A percentile compares a stretch with the other conserved stretches of the same genome.
phyloP scores from a whole-genome alignment of 2,113 vertebrate genomes.

The Crypturellus undulatus region DNA sequence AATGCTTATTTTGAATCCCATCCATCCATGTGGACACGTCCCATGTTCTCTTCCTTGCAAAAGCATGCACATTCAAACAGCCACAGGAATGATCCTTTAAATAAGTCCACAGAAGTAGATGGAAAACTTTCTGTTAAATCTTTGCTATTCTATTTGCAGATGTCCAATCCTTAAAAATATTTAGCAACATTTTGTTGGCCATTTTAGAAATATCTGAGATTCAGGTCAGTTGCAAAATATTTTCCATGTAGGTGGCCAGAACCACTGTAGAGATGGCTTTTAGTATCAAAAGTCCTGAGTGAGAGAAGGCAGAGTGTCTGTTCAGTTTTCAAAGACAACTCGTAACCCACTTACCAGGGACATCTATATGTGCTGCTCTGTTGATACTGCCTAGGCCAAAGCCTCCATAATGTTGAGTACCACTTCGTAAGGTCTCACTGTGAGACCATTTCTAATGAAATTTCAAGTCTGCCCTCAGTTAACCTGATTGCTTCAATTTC shows the following conservation, averaged over 20 bases:
- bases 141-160: background rate
- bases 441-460: background rate
- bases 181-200: background rate
- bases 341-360: background rate
- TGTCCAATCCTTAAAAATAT: background rate
- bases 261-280: background rate
- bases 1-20: background rate
- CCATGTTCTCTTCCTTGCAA: background rate
- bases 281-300: background rate
- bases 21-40: background rate
- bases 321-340: background rate
- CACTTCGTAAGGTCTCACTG: background rate
- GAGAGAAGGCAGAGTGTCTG: background rate
- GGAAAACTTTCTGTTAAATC: background rate
- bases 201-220: background rate
- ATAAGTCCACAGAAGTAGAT: background rate
- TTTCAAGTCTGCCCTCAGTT: background rate
- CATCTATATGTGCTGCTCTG: background rate
- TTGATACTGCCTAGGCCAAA: background rate
- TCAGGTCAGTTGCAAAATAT: background rate
- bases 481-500: conserved; percentile 5
- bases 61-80: background rate
- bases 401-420: background rate
- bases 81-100: background rate
- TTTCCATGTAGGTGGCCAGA: background rate